These are phyloP conservation scores for Xiphophorus couchianus DNA, from an alignment of 2,113 vertebrate species.

Conservation along the genomic window DNA sequence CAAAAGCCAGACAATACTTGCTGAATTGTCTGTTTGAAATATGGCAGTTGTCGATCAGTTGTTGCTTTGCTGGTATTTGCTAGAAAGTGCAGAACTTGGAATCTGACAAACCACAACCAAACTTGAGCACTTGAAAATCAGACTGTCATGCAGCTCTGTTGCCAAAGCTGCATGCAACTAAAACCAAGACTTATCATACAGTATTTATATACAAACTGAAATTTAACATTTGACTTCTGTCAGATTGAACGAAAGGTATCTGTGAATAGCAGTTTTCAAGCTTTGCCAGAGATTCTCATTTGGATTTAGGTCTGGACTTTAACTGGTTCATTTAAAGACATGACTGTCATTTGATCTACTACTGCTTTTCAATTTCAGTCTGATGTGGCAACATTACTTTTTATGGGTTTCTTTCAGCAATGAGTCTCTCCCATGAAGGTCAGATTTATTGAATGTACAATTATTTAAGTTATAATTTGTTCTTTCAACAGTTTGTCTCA, in stretches of 20 bases:
- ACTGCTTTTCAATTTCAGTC: neutral
- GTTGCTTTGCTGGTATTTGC: neutral
- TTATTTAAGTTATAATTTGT: neutral
- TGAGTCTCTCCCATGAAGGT: neutral
- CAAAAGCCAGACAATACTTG: neutral
- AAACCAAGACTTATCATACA: neutral
- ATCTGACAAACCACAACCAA: neutral
- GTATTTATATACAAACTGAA: neutral
- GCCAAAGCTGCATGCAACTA: constrained; percentile 15
- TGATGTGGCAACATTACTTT: neutral
- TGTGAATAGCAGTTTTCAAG: neutral
- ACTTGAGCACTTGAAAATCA: neutral
- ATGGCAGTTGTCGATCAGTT: neutral
- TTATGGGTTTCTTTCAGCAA: neutral
- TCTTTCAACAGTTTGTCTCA: neutral
- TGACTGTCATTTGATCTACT: neutral
- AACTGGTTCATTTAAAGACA: neutral
- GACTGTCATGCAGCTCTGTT: neutral
- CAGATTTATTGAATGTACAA: neutral
- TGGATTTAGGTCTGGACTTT: neutral
- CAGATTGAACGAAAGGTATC: neutral
- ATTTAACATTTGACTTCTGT: neutral
- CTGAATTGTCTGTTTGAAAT: neutral
- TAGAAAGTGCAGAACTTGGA: neutral
- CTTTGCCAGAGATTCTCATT: neutral